A percentile compares a stretch with the other conserved stretches of the same genome.
phyloP scores from a whole-genome alignment of 1,140 invertebrate genomes.

The Drosophila truncata region DNA sequence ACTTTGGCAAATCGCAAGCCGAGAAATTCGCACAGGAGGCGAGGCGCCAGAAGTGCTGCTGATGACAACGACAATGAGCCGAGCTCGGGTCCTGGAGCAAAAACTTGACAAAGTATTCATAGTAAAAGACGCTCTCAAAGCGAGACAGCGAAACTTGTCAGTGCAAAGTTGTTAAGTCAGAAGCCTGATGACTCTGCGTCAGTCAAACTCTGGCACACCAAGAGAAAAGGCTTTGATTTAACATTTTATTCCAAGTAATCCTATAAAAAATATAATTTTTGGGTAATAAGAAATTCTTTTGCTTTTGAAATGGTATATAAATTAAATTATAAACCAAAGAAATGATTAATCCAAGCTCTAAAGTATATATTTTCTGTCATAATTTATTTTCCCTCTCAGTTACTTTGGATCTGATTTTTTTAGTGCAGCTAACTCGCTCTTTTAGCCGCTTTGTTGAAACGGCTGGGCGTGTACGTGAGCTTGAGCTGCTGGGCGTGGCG shows the following conservation, averaged over 20 bases:
- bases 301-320: too few species aligned
- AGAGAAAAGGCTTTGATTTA: not conserved
- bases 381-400: not conserved
- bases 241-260: not conserved
- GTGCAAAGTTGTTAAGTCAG: conserved; percentile 80
- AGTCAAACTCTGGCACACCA: conserved; percentile 28
- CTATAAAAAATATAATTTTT: not conserved
- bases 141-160: conserved; percentile 76
- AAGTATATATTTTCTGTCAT: not conserved
- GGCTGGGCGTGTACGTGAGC: conserved; percentile 47
- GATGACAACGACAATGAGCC: conserved; percentile 62
- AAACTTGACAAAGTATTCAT: conserved; percentile 81
- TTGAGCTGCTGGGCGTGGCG: conserved; percentile 49
- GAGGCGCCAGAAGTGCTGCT: conserved; percentile 44
- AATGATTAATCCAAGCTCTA: not conserved
- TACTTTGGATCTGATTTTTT: not conserved
- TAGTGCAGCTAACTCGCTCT: conserved; percentile 13
- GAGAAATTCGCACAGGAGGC: conserved; percentile 41
- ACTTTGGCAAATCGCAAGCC: conserved; percentile 64
- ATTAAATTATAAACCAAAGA: not conserved
- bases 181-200: conserved; percentile 75
- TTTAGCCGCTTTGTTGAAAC: conserved; percentile 14
- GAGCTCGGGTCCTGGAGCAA: conserved; percentile 57
- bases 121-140: conserved; percentile 61
- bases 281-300: too few species aligned